Evolutionary conservation across 2,888 invertebrate genomes (phyloP).

Genomic region (Beris chalybata): DNA sequence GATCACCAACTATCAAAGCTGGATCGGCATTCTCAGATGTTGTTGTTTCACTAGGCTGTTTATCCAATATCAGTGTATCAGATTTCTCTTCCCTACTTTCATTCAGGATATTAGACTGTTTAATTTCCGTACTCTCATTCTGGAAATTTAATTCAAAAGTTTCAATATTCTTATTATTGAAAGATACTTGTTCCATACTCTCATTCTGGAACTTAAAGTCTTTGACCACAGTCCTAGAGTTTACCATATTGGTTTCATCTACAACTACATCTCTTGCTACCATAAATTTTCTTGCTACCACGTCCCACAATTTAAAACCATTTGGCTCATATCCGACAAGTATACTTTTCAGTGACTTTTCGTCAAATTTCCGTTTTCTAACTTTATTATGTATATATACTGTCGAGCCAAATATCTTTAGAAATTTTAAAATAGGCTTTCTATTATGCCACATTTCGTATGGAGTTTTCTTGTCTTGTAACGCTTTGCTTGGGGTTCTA

Average conservation of each 20-base stretch:
- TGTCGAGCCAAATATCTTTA: slow-evolving; percentile 49
- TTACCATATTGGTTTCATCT: slow-evolving; percentile 45
- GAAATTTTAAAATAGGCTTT: slow-evolving; percentile 46
- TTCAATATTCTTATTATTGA: background rate
- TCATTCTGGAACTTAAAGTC: slow-evolving; percentile 3
- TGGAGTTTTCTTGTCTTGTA: slow-evolving; percentile 48
- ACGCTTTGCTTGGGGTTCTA: slow-evolving; percentile 47
- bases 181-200: slow-evolving; percentile 8
- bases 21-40: too few relatives aligned
- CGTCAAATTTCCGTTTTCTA: too few relatives aligned
- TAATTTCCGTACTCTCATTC: slow-evolving; percentile 34
- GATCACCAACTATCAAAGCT: too few relatives aligned
- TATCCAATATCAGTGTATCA: slow-evolving; percentile 7
- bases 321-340: too few relatives aligned
- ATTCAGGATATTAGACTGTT: slow-evolving; percentile 12
- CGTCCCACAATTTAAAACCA: too few relatives aligned
- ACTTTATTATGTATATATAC: slow-evolving; percentile 45
- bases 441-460: slow-evolving; percentile 51
- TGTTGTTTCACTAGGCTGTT: too few relatives aligned
- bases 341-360: too few relatives aligned
- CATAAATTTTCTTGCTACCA: slow-evolving; percentile 44
- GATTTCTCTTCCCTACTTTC: slow-evolving; percentile 4
- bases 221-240: slow-evolving; percentile 40
- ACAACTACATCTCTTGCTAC: slow-evolving; percentile 48
- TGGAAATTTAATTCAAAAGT: slow-evolving; percentile 16